Evolutionary conservation across 2,888 invertebrate species (phyloP), one percentile per base, ranked within the genome.

Genomic region (Anorthoa munda): DNA sequence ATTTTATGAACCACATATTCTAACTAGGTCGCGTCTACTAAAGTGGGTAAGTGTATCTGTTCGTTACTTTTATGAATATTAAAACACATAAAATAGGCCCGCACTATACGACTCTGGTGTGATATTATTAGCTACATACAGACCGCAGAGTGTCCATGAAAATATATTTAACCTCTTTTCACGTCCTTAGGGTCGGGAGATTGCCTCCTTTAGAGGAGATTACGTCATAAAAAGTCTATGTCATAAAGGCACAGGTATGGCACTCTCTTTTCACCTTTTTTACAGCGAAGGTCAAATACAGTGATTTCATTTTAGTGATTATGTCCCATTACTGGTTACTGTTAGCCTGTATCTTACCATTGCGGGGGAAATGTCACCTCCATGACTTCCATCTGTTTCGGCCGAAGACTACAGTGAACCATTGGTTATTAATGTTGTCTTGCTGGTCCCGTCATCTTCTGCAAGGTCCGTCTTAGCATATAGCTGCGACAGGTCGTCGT

Each of bases 1-100:
- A 51, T 75, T 75, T 80, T 70, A 80, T 70, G 66, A 60, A 66
- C 58, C 68, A 75, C 67, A 51, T 51, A 72, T 56, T 68, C 45
- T 50, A 76, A 81, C 61, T 80, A 56, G 64, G 72, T 72, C 66
- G 59, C 48, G n/a, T 45, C 65, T 72, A 79, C 75, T 80, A 63
- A 66, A 80, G 46, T 72, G 17, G 31, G 64, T 67, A 64, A 64
- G 70, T 70, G 50, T 72, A 68, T 77, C 66, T 75, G 21, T 67
- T 72, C 59, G 58, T 64, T 72, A 70, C 56, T 77, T 77, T 83
- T 77, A 75, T 77, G 83, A 80, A 81, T 81, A 83, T 83, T 79
- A 72, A 75, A 78, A 73, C 66, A 61, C 72, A 83, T 77, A 73
- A 71, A 79, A 66, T 69, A 72, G 69, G 66, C 48, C 59, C 61